Conservation (phyloP, 92 coral and sea anemone species). For the Meandrina meandrites region DNA sequence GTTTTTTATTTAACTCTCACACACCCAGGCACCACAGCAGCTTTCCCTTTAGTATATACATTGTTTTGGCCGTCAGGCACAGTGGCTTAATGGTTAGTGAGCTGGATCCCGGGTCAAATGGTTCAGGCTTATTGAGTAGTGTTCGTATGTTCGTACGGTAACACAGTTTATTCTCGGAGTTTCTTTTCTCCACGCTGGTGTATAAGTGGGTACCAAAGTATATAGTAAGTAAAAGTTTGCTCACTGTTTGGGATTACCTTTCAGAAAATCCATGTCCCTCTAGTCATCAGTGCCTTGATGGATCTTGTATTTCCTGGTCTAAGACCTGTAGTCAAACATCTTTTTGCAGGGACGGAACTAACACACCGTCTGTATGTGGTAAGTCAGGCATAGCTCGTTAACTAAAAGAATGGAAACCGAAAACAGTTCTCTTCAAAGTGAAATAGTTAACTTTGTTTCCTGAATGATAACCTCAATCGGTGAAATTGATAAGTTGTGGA, state of each 20-base stretch:
- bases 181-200: too few species aligned
- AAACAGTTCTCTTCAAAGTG: neutral
- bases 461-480: too few species aligned
- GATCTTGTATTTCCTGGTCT: slow-evolving; percentile 51
- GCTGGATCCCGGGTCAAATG: too few species aligned
- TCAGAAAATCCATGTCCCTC: slow-evolving; percentile 15
- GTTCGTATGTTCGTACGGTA: neutral
- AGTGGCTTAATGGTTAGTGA: too few species aligned
- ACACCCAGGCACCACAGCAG: too few species aligned
- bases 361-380: slow-evolving; percentile 48
- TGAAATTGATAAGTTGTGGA: neutral
- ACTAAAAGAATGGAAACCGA: too few species aligned
- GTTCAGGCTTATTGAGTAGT: neutral
- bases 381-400: neutral
- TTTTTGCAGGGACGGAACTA: slow-evolving; percentile 42
- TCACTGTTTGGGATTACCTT: neutral
- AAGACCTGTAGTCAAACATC: slow-evolving; percentile 19
- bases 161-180: neutral
- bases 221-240: neutral
- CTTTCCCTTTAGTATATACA: neutral
- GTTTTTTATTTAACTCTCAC: neutral
- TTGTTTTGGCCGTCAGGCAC: neutral
- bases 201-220: too few species aligned
- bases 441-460: neutral
- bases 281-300: slow-evolving; percentile 35